Evolutionary conservation across 2,797 vertebrate species (phyloP).

Genomic region (Ctenopoma kingsleyae): DNA sequence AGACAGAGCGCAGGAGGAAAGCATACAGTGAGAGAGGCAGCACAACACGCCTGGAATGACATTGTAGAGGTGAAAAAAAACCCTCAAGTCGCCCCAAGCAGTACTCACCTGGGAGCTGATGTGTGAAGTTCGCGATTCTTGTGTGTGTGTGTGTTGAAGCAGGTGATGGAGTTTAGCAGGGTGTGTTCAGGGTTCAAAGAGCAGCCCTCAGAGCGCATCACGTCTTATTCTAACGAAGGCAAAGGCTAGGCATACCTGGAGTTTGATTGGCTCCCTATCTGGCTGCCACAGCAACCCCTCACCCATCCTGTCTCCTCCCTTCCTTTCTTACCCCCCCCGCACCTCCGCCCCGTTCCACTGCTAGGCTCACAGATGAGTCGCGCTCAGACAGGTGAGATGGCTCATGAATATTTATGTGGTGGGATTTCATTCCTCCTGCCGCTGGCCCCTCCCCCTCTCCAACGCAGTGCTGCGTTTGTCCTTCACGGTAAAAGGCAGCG

Average conservation of each 20-base stretch:
- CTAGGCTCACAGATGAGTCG: constrained; percentile 80
- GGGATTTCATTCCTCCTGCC: constrained; percentile 81
- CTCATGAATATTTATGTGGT: constrained; percentile 84
- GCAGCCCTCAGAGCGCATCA: constrained; percentile 72
- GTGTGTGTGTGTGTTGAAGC: constrained; percentile 66
- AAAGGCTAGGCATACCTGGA: constrained; percentile 53
- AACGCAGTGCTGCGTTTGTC: constrained; percentile 78
- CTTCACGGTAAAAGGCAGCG: constrained; percentile 83
- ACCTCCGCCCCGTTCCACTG: constrained; percentile 60
- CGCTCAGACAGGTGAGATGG: constrained; percentile 85
- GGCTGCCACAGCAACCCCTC: constrained; percentile 81
- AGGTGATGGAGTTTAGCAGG: constrained; percentile 81
- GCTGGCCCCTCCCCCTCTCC: constrained; percentile 78
- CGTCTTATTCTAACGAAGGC: constrained; percentile 71
- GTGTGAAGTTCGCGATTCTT: constrained; percentile 63
- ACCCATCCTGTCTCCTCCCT: constrained; percentile 67
- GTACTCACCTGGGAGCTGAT: constrained; percentile 75
- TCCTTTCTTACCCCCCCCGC: constrained; percentile 29
- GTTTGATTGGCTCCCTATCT: constrained; percentile 65
- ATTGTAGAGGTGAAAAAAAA: constrained; percentile 77
- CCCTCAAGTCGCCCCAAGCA: constrained; percentile 72
- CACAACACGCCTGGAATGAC: constrained; percentile 66
- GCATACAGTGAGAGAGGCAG: constrained; percentile 37
- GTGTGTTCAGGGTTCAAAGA: constrained; percentile 82
- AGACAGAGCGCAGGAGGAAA: constrained; percentile 44